Conservation (phyloP, 2,797 vertebrate genomes). For the Chromobotia macracanthus region DNA sequence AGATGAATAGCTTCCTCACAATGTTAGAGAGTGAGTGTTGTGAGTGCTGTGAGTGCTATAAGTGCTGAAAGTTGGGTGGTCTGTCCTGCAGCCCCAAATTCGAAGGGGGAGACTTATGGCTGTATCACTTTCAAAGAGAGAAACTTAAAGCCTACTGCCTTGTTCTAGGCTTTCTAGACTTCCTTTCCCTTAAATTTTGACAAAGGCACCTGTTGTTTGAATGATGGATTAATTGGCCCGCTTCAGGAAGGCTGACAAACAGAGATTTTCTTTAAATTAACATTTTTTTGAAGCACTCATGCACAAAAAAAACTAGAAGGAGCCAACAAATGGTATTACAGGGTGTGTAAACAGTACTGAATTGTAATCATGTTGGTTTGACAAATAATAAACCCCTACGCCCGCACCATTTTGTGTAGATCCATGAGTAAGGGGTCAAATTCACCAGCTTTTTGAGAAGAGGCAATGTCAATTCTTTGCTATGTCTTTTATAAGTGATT, state of each 20-base stretch:
- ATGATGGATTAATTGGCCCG: constrained; percentile 72
- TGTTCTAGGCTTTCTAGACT: no score
- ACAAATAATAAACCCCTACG: no score
- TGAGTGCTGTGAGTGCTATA: constrained; percentile 69
- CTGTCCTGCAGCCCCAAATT: constrained; percentile 82
- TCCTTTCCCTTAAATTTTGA: constrained; percentile 67
- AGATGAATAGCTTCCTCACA: constrained; percentile 69
- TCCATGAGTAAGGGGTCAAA: no score
- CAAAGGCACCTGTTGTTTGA: constrained; percentile 86
- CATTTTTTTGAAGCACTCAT: no score
- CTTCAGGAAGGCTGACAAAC: constrained; percentile 56
- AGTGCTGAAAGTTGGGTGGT: constrained; percentile 81
- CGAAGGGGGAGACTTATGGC: constrained; percentile 75
- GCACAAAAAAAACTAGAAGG: no score
- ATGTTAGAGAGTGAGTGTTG: constrained; percentile 68
- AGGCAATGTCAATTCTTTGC: no score
- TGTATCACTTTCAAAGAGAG: constrained; percentile 84
- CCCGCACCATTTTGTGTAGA: no score
- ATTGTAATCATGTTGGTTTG: no score
- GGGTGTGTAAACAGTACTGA: no score
- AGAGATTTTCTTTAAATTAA: constrained; percentile 16
- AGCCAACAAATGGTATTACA: no score
- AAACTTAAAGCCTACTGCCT: constrained; percentile 77
- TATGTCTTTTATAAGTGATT: no score
- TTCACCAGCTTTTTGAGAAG: no score